Evolutionary conservation across 2,888 invertebrate species (phyloP), one percentile per base, ranked within the genome.

Genomic region (Nipponacmea schrenckii): DNA sequence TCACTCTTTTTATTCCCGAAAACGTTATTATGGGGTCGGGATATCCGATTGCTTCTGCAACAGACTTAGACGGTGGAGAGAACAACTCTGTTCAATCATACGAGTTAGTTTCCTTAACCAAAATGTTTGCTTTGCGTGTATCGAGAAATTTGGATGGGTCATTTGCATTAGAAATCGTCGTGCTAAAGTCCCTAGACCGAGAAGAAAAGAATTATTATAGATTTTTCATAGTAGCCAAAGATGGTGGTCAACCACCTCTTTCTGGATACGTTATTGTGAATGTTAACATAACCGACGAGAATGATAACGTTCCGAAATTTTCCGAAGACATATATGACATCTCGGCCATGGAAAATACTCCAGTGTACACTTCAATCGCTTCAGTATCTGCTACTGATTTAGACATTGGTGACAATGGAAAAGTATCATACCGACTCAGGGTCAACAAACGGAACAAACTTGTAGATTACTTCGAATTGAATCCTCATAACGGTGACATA

Each of bases 51-150:
- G 77, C 77, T 14, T 81, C 81, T 65, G 85, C 85, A 14, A 72
- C 71, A n/a, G 85, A 85, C 67, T 74, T 76, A 17, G 85, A 85
- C 74, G 80, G 73, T 5, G 76, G 84, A 20, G 67, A 72, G 12
- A 73, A 79, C 31, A 81, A 79, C 69, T 81, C 84, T 8, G 74
- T 85, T n/a, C 78, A 81, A 72, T 75, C 70, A 0, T 85, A 85
- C 69, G 77, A 77, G 62, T 75, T 85, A 31, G 68, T 78, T 10
- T 82, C 85, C 0, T 64, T 71, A 31, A 75, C 76, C 67, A 77
- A 79, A 39, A 81, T 83, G n/a, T 73, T 75, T 56, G 66, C 66
- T n/a, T 62, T 75, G 20, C 66, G 68, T 24, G 73, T 75, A 15
- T 72, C 73, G 44, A 62, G 31, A 50, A 67, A 64, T 62, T 69